Evolutionary conservation across 2,113 vertebrate species (phyloP).

Genomic region (Proteles cristata): DNA sequence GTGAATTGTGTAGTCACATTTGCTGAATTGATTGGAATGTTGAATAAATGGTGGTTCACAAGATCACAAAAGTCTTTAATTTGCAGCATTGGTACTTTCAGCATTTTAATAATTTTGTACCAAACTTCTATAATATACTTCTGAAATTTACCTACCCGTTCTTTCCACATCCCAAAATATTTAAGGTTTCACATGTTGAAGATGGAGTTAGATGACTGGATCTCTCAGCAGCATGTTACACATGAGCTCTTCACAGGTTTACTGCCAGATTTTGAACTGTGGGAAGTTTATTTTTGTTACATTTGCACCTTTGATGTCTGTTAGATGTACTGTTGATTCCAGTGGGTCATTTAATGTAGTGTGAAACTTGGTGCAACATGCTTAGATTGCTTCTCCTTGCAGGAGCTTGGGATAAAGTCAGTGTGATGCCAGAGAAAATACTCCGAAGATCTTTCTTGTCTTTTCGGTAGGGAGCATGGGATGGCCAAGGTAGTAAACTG

Average conservation of each 20-base stretch:
- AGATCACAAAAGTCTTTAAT: not conserved
- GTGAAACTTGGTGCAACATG: not conserved
- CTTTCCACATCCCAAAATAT: not conserved
- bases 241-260: not conserved
- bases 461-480: not conserved
- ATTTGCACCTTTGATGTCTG: not conserved
- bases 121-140: not conserved
- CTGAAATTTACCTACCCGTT: not conserved
- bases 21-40: conserved; percentile 13
- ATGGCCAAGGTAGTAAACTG: not conserved
- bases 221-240: not conserved
- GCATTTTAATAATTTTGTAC: not conserved
- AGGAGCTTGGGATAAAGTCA: not conserved
- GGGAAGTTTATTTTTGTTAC: conserved; percentile 1
- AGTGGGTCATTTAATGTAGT: not conserved
- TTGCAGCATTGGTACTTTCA: not conserved
- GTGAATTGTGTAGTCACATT: not conserved
- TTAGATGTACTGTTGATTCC: not conserved
- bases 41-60: not conserved
- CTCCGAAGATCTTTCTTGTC: not conserved
- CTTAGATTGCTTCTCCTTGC: not conserved
- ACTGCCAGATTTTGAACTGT: not conserved
- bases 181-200: not conserved
- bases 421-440: not conserved
- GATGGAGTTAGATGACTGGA: not conserved